phyloP scores from a whole-genome alignment of 35 echinoderm and acorn worm genomes.

The Ptychodera flava region DNA sequence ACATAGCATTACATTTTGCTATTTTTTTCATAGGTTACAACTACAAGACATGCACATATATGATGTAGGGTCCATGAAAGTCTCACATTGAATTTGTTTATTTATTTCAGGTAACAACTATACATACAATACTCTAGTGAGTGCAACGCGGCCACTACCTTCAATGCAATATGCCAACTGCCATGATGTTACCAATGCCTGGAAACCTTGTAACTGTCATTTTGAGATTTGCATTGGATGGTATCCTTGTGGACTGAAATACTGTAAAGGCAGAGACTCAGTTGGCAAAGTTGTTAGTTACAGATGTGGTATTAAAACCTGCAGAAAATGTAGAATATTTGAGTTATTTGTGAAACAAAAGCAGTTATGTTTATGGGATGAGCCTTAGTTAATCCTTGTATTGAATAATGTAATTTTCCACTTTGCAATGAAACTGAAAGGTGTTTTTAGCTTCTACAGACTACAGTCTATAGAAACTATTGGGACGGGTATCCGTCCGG shows the following conservation, averaged over 20 bases:
- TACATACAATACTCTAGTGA: conserved; percentile 60
- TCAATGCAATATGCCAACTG: conserved; percentile 16
- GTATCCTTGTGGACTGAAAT: conserved; percentile 98
- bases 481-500: no score
- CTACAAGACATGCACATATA: no score
- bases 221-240: conserved; percentile 88
- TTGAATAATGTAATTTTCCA: no score
- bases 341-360: conserved; percentile 70
- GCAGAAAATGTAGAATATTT: conserved; percentile 71
- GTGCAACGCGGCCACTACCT: conserved; percentile 40
- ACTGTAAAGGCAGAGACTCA: conserved; percentile 83
- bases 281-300: conserved; percentile 87
- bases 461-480: no score
- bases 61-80: no score
- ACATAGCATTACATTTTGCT: no score
- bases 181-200: background rate
- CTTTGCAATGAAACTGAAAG: no score
- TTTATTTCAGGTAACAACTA: conserved; percentile 61
- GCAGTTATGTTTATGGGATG: conserved; percentile 67
- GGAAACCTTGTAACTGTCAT: conserved; percentile 57
- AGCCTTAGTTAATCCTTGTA: no score
- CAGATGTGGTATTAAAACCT: conserved; percentile 92
- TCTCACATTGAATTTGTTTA: background rate
- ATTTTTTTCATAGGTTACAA: no score
- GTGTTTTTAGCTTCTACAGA: no score